These are phyloP conservation scores for Uloborus plumipes DNA, from an alignment of 2,888 invertebrate species.

Conservation along the genomic window DNA sequence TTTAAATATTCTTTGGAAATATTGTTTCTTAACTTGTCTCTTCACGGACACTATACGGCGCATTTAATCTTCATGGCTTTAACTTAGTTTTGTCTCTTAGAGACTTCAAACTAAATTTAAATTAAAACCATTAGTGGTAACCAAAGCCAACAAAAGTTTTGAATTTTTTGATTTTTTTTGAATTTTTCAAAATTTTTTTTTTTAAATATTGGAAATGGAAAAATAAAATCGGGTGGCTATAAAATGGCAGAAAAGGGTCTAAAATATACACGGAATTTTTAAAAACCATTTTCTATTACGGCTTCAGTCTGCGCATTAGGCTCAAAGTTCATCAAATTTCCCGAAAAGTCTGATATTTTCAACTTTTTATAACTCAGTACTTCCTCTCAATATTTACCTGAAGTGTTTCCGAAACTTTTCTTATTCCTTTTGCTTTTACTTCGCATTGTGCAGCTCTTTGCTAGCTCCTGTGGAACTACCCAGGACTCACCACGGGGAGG, in stretches of 20 bases:
- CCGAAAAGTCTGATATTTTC: not conserved
- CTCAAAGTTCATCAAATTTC: conserved; percentile 3
- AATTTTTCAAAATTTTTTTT: not conserved
- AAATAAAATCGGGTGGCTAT: not conserved
- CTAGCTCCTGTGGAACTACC: not conserved
- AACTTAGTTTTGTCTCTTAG: too few species aligned
- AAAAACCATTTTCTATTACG: not conserved
- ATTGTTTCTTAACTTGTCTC: too few species aligned
- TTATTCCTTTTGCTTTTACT: not conserved
- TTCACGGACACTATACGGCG: too few species aligned
- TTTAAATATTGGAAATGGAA: not conserved
- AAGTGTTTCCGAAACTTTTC: not conserved
- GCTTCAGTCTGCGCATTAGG: not conserved
- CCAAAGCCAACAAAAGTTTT: too few species aligned
- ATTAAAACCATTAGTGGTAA: too few species aligned
- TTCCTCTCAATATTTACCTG: not conserved
- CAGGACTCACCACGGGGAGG: too few species aligned
- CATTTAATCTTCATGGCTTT: too few species aligned
- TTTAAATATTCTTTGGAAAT: too few species aligned
- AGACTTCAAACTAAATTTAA: too few species aligned
- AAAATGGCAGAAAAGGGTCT: not conserved
- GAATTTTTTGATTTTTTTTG: too few species aligned
- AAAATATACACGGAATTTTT: not conserved
- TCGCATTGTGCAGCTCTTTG: not conserved
- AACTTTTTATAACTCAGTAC: conserved; percentile 10